Evolutionary conservation across 2,888 invertebrate species (phyloP), one percentile per base, ranked within the genome.

Genomic region (Sisyra terminalis): DNA sequence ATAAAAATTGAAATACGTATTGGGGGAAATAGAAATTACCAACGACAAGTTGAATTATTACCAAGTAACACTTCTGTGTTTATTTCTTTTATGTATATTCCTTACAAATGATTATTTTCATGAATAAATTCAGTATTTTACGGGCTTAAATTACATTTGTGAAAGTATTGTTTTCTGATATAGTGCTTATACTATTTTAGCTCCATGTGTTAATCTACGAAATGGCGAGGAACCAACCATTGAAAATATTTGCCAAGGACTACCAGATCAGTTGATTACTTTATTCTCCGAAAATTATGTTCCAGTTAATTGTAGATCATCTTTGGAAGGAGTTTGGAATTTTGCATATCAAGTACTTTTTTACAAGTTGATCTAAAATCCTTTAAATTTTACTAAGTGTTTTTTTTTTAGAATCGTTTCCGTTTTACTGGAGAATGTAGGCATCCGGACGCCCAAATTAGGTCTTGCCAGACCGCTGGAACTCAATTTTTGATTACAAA

Each of bases 401-500:
- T 41, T 48, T 49, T 42, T 40, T 63, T 63, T 45, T 60, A 78
- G 67, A 89, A 90, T 60, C 73, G 86, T 47, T 88, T 83, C 57
- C 74, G 88, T 46, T 92, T 90, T 54, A 89, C 88, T 14, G 92
- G 92, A 40, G 90, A 90, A 60, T 96, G 96, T 58, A 75, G 81
- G 53, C 73, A 88, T 57, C 83, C 82, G 0, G 88, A 87, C 60
- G 90, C 88, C 3, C 80, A 84, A 55, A 89, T 96, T 48, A 76
- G 78, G 52, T 93, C 94, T 0, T 96, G 96, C 58, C 96, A 96
- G 65, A 87, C 87, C 14, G 89, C 94, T 3, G 96, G 96, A 45
- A 90, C 92, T 9, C 88, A 92, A 58, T 96, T 92, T 62, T 70
- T 93, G 47, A 93, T 94, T 50, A 89, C 92, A 40, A 96, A 96